Conservation (phyloP, 2,888 invertebrate genomes). For the Tribolium freemani region DNA sequence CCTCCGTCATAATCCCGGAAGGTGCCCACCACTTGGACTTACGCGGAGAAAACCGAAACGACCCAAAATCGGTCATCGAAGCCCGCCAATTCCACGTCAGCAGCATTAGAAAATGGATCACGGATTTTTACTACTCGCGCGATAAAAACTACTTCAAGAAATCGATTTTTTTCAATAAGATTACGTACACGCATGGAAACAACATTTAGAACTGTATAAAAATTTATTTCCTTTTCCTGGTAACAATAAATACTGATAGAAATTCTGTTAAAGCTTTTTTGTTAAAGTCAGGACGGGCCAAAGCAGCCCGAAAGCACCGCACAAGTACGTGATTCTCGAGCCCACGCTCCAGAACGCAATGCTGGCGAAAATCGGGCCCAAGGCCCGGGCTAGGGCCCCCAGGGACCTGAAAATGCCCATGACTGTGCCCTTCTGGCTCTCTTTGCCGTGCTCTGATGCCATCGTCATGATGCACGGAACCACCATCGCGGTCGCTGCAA, state of each 20-base stretch:
- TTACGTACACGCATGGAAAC: not conserved
- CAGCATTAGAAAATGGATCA: slow-evolving; percentile 74
- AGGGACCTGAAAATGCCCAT: slow-evolving; percentile 95
- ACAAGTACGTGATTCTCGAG: slow-evolving; percentile 83
- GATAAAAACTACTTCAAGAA: slow-evolving; percentile 25
- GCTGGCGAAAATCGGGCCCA: slow-evolving; percentile 92
- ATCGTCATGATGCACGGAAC: slow-evolving; percentile 96
- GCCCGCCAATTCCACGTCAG: slow-evolving; percentile 76
- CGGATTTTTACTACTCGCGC: slow-evolving; percentile 16
- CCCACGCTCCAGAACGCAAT: slow-evolving; percentile 94
- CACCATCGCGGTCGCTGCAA: slow-evolving; percentile 88
- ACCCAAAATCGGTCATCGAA: slow-evolving; percentile 76
- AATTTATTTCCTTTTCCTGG: not conserved
- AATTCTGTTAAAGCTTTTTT: slow-evolving; percentile 27
- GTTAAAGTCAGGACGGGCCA: slow-evolving; percentile 78
- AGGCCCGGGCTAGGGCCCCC: slow-evolving; percentile 92
- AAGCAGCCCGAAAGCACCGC: slow-evolving; percentile 82
- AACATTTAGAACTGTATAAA: not conserved
- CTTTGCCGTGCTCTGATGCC: slow-evolving; percentile 86
- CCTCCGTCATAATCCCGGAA: slow-evolving; percentile 82
- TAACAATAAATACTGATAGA: slow-evolving; percentile 3
- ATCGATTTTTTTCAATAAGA: not conserved
- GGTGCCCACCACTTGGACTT: slow-evolving; percentile 91
- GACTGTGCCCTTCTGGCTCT: slow-evolving; percentile 90
- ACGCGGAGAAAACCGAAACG: slow-evolving; percentile 74